Evolutionary conservation across 2,797 vertebrate genomes (phyloP).

Genomic region (Nyctalus aviator): DNA sequence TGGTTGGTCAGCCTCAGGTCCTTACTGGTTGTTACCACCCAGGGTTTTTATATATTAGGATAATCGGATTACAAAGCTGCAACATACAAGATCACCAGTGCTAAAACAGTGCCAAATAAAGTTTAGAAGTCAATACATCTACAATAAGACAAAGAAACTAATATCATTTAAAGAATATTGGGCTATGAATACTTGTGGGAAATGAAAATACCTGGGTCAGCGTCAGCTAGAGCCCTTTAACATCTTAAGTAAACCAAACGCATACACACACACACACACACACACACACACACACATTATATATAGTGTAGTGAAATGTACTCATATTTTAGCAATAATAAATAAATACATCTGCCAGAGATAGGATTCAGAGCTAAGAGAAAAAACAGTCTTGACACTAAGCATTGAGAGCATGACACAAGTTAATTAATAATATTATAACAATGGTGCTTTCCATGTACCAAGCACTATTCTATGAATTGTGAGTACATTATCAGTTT

Average conservation of each 20-base stretch:
- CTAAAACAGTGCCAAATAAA: neutral
- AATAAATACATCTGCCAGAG: neutral
- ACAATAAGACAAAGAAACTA: neutral
- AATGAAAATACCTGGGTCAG: neutral
- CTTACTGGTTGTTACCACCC: no score
- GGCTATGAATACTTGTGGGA: neutral
- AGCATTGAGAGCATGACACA: neutral
- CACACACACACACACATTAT: neutral
- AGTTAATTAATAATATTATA: neutral
- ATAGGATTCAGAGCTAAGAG: neutral
- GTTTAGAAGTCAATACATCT: neutral
- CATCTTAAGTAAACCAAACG: conserved; percentile 8
- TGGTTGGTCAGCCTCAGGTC: no score
- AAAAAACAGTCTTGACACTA: neutral
- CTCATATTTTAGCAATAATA: neutral
- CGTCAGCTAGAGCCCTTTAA: neutral
- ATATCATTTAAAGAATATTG: neutral
- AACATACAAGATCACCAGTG: neutral
- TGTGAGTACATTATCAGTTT: neutral
- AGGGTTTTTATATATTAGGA: no score
- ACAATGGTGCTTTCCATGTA: neutral
- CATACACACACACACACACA: neutral
- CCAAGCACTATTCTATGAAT: neutral
- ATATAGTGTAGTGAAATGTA: neutral
- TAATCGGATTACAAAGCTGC: neutral